A percentile compares a stretch with the other conserved stretches of the same genome.
Evolutionary conservation across 1,140 invertebrate genomes (phyloP).

Genomic region (Tetragonula clypearis): DNA sequence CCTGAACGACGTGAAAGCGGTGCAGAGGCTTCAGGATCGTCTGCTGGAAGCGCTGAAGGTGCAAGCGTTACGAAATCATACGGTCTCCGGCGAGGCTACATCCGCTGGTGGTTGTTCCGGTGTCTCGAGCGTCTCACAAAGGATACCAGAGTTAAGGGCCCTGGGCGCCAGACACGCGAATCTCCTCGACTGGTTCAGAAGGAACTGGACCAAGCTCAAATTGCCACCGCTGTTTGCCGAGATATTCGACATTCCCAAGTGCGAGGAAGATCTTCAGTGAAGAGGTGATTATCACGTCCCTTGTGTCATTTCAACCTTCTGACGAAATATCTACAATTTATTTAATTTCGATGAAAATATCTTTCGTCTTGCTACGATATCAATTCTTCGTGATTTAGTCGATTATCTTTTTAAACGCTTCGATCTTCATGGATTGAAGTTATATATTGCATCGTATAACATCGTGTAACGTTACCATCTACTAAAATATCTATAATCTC

Average conservation of each 20-base stretch:
- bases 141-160: conserved; percentile 89
- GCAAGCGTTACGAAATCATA: conserved; percentile 81
- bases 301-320: neutral
- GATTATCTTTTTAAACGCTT: too few relatives aligned
- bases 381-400: too few relatives aligned
- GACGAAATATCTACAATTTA: too few relatives aligned
- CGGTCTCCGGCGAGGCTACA: conserved; percentile 71
- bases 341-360: too few relatives aligned
- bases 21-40: conserved; percentile 92
- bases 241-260: conserved; percentile 98
- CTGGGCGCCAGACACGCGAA: conserved; percentile 93
- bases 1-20: conserved; percentile 91
- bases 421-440: too few relatives aligned
- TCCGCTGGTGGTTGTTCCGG: conserved; percentile 74
- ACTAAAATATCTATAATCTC: too few relatives aligned
- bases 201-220: conserved; percentile 92
- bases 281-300: conserved; percentile 49
- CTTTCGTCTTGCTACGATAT: too few relatives aligned
- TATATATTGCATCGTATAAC: too few relatives aligned
- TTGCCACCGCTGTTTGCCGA: conserved; percentile 97
- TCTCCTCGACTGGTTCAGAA: conserved; percentile 94
- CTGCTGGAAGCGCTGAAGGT: conserved; percentile 93
- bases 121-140: conserved; percentile 76
- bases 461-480: too few relatives aligned
- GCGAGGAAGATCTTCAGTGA: conserved; percentile 89